These are phyloP conservation scores for Odontomyia ornata DNA, from an alignment of 2,888 invertebrate species.

Conservation along the genomic window DNA sequence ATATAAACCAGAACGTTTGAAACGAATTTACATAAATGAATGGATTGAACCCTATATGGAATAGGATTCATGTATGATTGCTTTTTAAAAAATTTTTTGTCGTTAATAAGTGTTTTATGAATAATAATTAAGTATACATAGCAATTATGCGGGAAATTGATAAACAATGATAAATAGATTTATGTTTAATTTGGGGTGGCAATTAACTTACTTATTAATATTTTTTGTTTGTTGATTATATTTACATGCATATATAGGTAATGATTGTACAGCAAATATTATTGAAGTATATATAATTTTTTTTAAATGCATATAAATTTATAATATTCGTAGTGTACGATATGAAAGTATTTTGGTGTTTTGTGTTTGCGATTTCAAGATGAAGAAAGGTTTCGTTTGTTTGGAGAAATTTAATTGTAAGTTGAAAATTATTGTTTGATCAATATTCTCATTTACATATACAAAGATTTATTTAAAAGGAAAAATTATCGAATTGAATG, in stretches of 20 bases:
- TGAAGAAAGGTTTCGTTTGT: conserved; percentile 25
- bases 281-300: no score
- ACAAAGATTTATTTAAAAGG: no score
- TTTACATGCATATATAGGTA: no score
- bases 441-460: conserved; percentile 37
- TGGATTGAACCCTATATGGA: no score
- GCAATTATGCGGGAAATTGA: neutral
- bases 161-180: conserved; percentile 1
- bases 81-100: conserved; percentile 21
- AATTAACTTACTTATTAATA: neutral
- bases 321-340: neutral
- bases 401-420: neutral
- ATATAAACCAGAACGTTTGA: no score
- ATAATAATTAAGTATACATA: conserved; percentile 7
- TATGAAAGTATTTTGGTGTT: neutral
- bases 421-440: neutral
- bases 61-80: neutral
- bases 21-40: no score
- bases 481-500: no score
- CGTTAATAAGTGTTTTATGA: conserved; percentile 4
- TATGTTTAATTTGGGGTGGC: neutral
- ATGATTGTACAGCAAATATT: no score
- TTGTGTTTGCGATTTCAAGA: conserved; percentile 39
- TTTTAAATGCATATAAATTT: no score
- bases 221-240: neutral